phyloP scores from a whole-genome alignment of 2,888 invertebrate genomes.

The Latrodectus elegans region DNA sequence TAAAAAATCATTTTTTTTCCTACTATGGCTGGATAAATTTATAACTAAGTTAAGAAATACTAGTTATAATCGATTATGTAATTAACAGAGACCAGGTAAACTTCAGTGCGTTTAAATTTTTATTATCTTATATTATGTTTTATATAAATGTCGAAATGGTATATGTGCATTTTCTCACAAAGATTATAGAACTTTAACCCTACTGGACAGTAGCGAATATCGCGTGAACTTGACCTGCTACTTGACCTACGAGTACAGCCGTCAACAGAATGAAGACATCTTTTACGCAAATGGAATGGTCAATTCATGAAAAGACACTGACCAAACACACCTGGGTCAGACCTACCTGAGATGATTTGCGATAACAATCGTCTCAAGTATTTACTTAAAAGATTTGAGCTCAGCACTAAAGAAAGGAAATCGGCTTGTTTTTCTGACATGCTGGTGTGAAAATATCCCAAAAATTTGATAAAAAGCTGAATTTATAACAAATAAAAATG shows the following conservation, averaged over 20 bases:
- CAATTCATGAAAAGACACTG: constrained; percentile 6
- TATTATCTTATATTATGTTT: no score
- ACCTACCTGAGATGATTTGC: neutral
- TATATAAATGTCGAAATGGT: no score
- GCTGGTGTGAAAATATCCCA: neutral
- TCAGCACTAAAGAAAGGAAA: neutral
- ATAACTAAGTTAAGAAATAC: no score
- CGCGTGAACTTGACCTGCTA: constrained; percentile 43
- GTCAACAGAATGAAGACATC: constrained; percentile 6
- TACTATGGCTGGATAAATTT: no score
- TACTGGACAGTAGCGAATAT: constrained; percentile 1
- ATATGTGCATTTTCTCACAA: no score
- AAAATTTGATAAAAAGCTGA: neutral
- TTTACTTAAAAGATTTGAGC: neutral
- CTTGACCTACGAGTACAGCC: constrained; percentile 29
- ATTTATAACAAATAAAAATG: no score
- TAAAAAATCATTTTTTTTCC: no score
- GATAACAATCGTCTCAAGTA: neutral
- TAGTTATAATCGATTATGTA: no score
- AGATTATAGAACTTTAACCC: no score
- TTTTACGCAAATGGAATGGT: constrained; percentile 12
- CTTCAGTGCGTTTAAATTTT: no score
- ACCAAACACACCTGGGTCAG: constrained; percentile 61
- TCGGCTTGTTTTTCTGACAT: neutral
- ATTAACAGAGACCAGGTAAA: no score